A percentile compares a stretch with the other conserved stretches of the same genome.
phyloP scores from a whole-genome alignment of 2,113 vertebrate species.

The Anser cygnoides region DNA sequence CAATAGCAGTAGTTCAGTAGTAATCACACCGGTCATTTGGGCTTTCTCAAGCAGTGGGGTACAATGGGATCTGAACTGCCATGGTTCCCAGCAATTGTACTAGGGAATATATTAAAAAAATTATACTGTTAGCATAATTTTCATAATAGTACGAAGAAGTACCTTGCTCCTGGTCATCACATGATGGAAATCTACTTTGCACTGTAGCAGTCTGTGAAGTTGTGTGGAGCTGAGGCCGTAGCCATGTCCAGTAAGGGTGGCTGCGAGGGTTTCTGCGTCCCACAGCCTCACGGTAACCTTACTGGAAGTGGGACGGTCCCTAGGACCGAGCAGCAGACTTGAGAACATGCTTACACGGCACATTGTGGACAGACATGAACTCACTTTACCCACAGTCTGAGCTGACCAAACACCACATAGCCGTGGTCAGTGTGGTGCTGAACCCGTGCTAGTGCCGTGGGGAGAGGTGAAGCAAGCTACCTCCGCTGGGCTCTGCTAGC shows the following conservation, averaged over 20 bases:
- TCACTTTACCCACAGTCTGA: neutral
- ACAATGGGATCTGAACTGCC: neutral
- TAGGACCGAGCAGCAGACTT: neutral
- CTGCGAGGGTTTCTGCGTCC: neutral
- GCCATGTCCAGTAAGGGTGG: neutral
- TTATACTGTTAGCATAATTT: neutral
- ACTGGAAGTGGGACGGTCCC: no score
- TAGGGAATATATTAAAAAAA: neutral
- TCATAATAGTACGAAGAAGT: neutral
- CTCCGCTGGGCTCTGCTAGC: fast-evolving
- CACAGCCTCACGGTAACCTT: neutral
- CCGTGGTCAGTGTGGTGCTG: neutral
- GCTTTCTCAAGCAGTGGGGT: neutral
- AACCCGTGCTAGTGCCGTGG: fast-evolving
- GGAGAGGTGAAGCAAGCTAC: fast-evolving
- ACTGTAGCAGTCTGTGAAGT: neutral
- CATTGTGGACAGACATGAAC: neutral
- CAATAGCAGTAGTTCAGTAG: neutral
- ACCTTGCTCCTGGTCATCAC: neutral
- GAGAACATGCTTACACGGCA: neutral
- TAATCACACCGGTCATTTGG: neutral
- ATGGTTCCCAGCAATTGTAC: neutral
- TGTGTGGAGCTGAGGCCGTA: neutral
- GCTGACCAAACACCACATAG: neutral
- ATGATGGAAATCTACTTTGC: neutral